Conservation (phyloP, 2,113 vertebrate species). For the Vimba vimba region DNA sequence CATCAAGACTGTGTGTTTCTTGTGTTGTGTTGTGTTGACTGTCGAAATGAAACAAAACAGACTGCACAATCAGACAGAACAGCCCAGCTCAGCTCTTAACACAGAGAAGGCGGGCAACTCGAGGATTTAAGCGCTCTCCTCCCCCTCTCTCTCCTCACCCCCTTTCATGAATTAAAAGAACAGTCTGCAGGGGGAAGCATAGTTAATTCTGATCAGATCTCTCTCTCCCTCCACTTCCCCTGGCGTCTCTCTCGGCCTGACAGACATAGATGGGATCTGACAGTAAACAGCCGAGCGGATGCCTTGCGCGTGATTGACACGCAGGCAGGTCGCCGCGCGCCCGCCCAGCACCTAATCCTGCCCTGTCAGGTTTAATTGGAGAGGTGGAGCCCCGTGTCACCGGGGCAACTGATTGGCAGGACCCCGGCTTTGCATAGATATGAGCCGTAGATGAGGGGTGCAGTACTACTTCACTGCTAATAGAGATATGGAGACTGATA, state of each 20-base stretch:
- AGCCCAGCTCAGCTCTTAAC: slow-evolving; percentile 66
- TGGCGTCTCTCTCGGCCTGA: slow-evolving; percentile 72
- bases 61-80: slow-evolving; percentile 65
- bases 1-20: neutral
- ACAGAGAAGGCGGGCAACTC: slow-evolving; percentile 75
- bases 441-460: slow-evolving; percentile 71
- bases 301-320: slow-evolving; percentile 82
- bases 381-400: slow-evolving; percentile 83
- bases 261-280: slow-evolving; percentile 85
- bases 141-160: slow-evolving; percentile 57
- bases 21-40: neutral
- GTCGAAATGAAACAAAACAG: slow-evolving; percentile 61
- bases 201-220: slow-evolving; percentile 83
- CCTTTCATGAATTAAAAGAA: slow-evolving; percentile 84
- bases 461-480: slow-evolving; percentile 73
- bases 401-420: slow-evolving; percentile 84
- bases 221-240: slow-evolving; percentile 68
- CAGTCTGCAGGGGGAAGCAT: slow-evolving; percentile 79
- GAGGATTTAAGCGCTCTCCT: slow-evolving; percentile 78
- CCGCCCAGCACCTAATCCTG: slow-evolving; percentile 83
- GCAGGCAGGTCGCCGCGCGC: slow-evolving; percentile 77
- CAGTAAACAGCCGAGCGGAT: slow-evolving; percentile 82
- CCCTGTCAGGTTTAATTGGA: slow-evolving; percentile 86
- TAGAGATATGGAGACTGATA: slow-evolving; percentile 69
- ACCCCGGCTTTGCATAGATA: slow-evolving; percentile 86